Evolutionary conservation across 2,797 vertebrate species (phyloP), one percentile per base, ranked within the genome.

Genomic region (Coendou prehensilis): DNA sequence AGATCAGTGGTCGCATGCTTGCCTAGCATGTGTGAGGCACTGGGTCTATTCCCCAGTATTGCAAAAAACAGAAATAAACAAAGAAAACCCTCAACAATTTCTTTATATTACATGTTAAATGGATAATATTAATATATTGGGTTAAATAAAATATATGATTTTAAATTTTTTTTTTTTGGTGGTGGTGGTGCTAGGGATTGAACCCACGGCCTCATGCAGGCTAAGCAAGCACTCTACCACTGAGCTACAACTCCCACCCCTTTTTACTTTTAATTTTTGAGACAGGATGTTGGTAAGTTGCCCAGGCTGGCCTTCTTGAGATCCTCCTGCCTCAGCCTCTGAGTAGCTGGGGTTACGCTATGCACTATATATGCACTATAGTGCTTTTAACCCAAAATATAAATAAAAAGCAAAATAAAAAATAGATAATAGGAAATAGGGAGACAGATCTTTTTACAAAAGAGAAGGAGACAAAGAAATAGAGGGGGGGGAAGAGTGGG

Each of bases 61-160:
- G 23, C 23, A 47, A 56, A 73, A 57, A 37, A 71, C 67, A 90
- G 6, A 41, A 54, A 67, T 33, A 67, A 30, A 13, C 20, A 45
- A 33, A 14, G 37, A 71, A 87, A 82, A 5, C 69, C 64, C 59
- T 81, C 52, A 92, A 75, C 8, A 30, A 78, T 76, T 91, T 93
- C 18, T 63, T 87, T 59, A 67, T 37, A 63, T 71, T 59, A 63
- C 28, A 93, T 82, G 47, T 33, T 92, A 56, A 80, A 86, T n/a
- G 78, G 33, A 47, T 41, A 84, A 71, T n/a, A 45, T 73, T 71
- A 73, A 26, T 71, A 52, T 47, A 59, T 45, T 76, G 37, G 41
- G 11, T 59, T 83, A 86, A 79, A 41, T 76, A 92, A 91, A 67
- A 73, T 73, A 78, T 20, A 86, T 67, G 9, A 86, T 57, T 89